Conservation (phyloP, 2,113 vertebrate species). For the Rhombomys opimus region DNA sequence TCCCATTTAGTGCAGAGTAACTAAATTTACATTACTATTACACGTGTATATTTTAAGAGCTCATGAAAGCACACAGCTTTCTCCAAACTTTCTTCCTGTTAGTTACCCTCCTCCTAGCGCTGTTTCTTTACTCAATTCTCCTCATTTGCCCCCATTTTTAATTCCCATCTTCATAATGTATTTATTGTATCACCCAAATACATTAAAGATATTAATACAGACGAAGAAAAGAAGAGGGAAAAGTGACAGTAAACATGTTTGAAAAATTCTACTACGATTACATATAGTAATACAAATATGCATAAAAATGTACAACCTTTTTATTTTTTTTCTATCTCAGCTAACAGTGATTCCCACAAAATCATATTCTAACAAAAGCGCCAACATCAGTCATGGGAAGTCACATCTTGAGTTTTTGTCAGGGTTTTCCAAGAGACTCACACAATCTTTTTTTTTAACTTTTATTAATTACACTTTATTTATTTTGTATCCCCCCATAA, state of each 20-base stretch:
- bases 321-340: background rate
- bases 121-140: no score
- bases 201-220: background rate
- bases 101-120: background rate
- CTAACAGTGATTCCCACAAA: background rate
- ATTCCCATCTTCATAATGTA: background rate
- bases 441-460: no score
- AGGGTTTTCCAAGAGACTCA: background rate
- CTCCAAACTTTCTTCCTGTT: background rate
- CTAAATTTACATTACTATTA: background rate
- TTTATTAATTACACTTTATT: no score
- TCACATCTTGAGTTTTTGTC: background rate
- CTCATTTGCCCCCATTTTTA: background rate
- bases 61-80: background rate
- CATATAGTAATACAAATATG: background rate
- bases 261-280: background rate
- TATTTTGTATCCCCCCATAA: no score
- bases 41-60: background rate
- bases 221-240: background rate
- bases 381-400: background rate
- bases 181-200: background rate
- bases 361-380: background rate
- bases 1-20: background rate
- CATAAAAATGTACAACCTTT: background rate
- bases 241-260: no score